Conservation (phyloP, 1,140 invertebrate species). For the Solenopsis invicta region DNA sequence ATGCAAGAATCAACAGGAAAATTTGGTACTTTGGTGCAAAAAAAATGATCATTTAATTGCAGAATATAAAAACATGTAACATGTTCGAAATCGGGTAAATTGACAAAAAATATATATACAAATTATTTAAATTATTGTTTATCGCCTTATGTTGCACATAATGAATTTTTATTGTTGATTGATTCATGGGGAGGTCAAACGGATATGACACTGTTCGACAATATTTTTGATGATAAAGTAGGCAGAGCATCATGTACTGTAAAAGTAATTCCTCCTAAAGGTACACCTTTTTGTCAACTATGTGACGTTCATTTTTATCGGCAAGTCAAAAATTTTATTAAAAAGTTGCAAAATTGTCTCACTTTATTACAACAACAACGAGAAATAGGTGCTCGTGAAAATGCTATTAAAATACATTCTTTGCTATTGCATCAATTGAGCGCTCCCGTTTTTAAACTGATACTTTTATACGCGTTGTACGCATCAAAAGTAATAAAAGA, state of each 20-base stretch:
- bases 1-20: background rate
- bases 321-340: background rate
- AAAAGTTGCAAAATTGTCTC: background rate
- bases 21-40: background rate
- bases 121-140: background rate
- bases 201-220: background rate
- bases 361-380: background rate
- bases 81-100: background rate
- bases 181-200: background rate
- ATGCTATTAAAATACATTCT: background rate
- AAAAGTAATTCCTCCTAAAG: background rate
- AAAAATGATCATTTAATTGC: background rate
- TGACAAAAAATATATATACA: background rate
- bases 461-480: background rate
- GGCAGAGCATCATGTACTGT: background rate
- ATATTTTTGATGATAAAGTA: background rate
- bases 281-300: background rate
- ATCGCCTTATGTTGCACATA: background rate
- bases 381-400: background rate
- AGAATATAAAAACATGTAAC: background rate
- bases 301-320: too few relatives aligned
- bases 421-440: background rate
- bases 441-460: background rate
- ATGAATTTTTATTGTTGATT: background rate
- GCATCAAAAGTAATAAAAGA: background rate